phyloP scores from a whole-genome alignment of 37 sponge, comb jelly and placozoan species.

The Oopsacas minuta region DNA sequence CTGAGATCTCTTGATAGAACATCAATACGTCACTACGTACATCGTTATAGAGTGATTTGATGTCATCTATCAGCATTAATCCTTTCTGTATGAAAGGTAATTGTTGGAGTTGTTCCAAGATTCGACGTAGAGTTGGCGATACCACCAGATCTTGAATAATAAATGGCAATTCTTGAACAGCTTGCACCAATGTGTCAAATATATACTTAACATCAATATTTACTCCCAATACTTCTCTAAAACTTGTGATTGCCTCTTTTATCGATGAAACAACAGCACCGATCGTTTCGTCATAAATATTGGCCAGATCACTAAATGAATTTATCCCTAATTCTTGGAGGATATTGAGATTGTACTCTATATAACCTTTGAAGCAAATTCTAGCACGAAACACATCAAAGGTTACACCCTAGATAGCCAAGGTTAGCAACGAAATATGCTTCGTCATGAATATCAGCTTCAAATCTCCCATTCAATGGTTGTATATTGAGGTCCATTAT shows the following conservation, averaged over 20 bases:
- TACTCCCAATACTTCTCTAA: neutral
- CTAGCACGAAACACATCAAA: neutral
- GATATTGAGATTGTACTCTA: neutral
- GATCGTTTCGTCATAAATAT: neutral
- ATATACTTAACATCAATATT: neutral
- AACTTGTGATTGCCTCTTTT: neutral
- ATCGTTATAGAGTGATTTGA: neutral
- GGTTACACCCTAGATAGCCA: neutral
- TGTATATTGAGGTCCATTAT: neutral
- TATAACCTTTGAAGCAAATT: neutral
- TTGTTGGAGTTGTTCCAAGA: neutral
- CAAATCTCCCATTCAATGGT: neutral
- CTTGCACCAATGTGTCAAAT: neutral
- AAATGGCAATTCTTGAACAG: neutral
- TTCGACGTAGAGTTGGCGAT: neutral
- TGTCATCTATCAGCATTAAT: neutral
- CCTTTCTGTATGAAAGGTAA: neutral
- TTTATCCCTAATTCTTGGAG: neutral
- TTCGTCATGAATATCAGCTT: neutral
- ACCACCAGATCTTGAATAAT: neutral
- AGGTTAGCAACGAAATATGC: neutral
- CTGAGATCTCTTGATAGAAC: neutral
- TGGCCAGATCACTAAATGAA: neutral
- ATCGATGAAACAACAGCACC: neutral
- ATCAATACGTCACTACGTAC: neutral